Conservation (phyloP, 2,888 invertebrate species). For the Phorcus lineatus region DNA sequence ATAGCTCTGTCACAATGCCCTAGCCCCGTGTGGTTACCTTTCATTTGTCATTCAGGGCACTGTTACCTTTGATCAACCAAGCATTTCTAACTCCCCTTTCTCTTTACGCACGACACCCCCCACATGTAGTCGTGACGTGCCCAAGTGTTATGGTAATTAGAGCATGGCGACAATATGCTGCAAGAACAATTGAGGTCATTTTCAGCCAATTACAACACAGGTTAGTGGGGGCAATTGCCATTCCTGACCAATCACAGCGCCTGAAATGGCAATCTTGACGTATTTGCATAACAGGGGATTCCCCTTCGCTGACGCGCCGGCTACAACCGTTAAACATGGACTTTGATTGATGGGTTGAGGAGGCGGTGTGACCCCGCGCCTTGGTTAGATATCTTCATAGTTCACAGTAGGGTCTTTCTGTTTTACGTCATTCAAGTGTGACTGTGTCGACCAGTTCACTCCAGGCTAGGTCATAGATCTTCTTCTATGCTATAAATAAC, state of each 20-base stretch:
- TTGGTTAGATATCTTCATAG: too few species aligned
- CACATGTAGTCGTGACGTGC: background rate
- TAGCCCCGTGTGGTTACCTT: too few species aligned
- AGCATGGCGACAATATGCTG: background rate
- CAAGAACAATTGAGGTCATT: background rate
- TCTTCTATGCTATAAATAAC: too few species aligned
- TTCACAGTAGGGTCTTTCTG: too few species aligned
- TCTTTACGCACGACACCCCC: background rate
- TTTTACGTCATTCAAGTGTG: too few species aligned
- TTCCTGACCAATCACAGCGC: background rate
- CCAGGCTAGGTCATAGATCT: too few species aligned
- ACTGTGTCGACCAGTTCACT: too few species aligned
- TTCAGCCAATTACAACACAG: background rate
- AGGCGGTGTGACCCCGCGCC: background rate
- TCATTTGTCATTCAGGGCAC: background rate
- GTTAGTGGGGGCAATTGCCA: background rate
- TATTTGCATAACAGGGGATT: constrained; percentile 9
- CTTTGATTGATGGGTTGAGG: background rate
- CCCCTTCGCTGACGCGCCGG: background rate
- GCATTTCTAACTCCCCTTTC: background rate
- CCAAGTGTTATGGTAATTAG: background rate
- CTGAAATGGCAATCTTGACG: background rate
- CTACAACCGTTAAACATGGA: background rate
- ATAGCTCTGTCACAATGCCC: too few species aligned
- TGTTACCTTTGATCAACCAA: background rate